phyloP scores from a whole-genome alignment of 2,113 vertebrate species.

The Thalassarche chlororhynchos region DNA sequence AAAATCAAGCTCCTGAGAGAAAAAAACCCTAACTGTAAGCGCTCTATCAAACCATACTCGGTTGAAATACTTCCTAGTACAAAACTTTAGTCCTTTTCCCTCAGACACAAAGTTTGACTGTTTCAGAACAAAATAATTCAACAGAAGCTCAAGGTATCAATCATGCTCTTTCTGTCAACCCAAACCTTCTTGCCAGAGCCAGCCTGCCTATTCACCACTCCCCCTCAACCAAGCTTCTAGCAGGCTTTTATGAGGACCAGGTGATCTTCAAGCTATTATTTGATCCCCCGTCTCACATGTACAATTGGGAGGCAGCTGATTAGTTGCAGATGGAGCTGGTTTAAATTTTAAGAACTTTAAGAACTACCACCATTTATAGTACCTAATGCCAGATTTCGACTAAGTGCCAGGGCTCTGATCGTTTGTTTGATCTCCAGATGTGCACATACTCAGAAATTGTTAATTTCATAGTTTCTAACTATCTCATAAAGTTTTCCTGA shows the following conservation, averaged over 20 bases:
- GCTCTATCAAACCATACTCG: not conserved
- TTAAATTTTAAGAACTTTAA: slow-evolving; percentile 14
- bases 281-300: not conserved
- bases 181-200: not conserved
- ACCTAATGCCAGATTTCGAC: not conserved
- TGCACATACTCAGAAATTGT: not conserved
- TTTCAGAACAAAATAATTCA: not conserved
- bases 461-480: not conserved
- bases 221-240: not conserved
- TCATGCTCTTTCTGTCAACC: not conserved
- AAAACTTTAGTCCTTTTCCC: not conserved
- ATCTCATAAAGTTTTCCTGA: not conserved
- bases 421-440: slow-evolving; percentile 5
- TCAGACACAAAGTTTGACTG: not conserved
- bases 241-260: slow-evolving; percentile 11
- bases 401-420: not conserved
- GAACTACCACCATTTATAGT: not conserved
- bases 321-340: not conserved
- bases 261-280: slow-evolving; percentile 20
- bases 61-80: not conserved
- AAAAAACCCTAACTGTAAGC: not conserved
- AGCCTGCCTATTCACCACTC: not conserved
- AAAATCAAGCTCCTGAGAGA: not conserved
- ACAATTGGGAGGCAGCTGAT: not conserved
- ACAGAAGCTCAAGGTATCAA: not conserved